These are phyloP conservation scores for Ostrea edulis DNA, from an alignment of 1,140 invertebrate genomes.

Conservation along the genomic window DNA sequence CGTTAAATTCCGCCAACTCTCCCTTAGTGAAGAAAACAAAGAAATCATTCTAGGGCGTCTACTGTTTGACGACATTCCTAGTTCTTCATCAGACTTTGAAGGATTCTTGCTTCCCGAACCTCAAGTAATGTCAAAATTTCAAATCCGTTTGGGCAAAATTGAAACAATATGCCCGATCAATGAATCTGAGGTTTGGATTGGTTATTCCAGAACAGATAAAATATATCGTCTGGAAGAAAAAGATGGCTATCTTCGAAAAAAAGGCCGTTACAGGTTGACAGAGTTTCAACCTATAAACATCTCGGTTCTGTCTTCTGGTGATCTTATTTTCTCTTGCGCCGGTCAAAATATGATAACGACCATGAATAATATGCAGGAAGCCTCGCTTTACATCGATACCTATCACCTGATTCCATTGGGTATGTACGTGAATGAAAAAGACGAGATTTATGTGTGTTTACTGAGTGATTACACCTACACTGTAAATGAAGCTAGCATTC, in stretches of 20 bases:
- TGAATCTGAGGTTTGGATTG: slow-evolving; percentile 16
- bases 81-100: not conserved
- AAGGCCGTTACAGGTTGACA: not conserved
- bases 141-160: slow-evolving; percentile 28
- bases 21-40: not conserved
- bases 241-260: not conserved
- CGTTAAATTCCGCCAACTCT: not conserved
- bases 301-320: not conserved
- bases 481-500: not conserved
- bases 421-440: slow-evolving; percentile 18
- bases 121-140: slow-evolving; percentile 13
- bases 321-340: slow-evolving; percentile 12
- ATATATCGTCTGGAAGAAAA: slow-evolving; percentile 30
- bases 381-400: not conserved
- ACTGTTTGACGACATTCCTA: not conserved
- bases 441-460: slow-evolving; percentile 32
- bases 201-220: slow-evolving; percentile 36
- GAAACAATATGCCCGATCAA: slow-evolving; percentile 16
- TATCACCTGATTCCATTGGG: slow-evolving; percentile 13
- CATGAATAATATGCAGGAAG: not conserved
- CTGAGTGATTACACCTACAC: not conserved
- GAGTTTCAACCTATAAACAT: slow-evolving; percentile 40
- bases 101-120: slow-evolving; percentile 25
- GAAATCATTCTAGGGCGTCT: not conserved
- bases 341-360: not conserved